Evolutionary conservation across 2,797 vertebrate genomes (phyloP), one percentile per base, ranked within the genome.

Genomic region (Acrocephalus scirpaceus): DNA sequence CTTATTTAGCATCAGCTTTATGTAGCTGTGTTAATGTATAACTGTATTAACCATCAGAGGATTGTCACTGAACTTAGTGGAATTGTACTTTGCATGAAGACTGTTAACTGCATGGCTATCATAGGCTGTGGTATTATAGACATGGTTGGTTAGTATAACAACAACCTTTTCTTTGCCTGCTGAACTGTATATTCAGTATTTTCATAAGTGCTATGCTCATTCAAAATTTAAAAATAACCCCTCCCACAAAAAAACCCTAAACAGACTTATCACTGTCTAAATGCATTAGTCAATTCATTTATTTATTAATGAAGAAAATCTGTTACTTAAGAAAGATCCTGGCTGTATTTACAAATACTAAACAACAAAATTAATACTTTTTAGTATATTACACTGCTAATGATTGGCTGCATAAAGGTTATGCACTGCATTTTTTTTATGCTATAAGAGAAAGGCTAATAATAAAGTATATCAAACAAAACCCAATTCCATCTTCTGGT

Each of bases 1-100:
- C 57, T 91, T 84, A 88, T 72, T 92, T 88, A 83, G 42, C 66
- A 27, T 90, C 58, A 60, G 44, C 80, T 94, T 83, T 69, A 66
- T n/a, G 50, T 71, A 44, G 45, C 47, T 67, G 30, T 72, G 40
- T 66, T 66, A 78, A 50, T 44, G 15, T 57, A 45, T 42, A 60
- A 53, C 56, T 60, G 3, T 45, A 38, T 87, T 47, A 91, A 77
- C 25, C 30, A 61, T 34, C 30, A 61, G 22, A 60, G 27, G 16
- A 77, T 64, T 12, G 36, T 80, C 82, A 75, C 12, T 38, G 29
- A 77, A 38, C 42, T 88, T 34, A 30, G 42, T 38, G 66, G 44
- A 48, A 51, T 62, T 75, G 57, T 54, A 15, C n/a, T 77, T 53
- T 90, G 36, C 51, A 58, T 51, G 36, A 80, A 22, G 27, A 14